Percentiles rank a stretch among this genome's conserved stretches.
phyloP scores from a whole-genome alignment of 2,797 vertebrate species.

The Sardinella longiceps region DNA sequence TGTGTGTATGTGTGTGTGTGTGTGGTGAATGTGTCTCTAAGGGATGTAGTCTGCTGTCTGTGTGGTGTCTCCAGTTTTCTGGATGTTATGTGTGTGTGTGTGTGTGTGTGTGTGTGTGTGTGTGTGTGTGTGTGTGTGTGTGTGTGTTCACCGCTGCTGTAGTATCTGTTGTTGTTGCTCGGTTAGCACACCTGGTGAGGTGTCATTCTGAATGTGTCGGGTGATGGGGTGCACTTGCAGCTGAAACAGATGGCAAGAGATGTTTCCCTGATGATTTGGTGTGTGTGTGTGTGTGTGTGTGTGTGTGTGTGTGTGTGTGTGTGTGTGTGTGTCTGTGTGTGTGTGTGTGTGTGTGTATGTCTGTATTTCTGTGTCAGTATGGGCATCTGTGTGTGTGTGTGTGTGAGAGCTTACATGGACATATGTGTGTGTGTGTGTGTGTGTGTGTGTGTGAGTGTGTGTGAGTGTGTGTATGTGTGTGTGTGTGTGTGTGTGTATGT shows the following conservation, averaged over 20 bases:
- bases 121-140: neutral
- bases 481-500: neutral
- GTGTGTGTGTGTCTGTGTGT: neutral
- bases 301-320: neutral
- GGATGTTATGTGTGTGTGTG: neutral
- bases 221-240: neutral
- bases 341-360: neutral
- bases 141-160: neutral
- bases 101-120: neutral
- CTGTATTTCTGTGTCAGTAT: neutral
- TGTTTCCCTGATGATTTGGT: neutral
- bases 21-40: neutral
- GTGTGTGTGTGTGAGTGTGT: neutral
- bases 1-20: neutral
- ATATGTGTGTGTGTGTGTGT: neutral
- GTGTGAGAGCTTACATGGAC: too few species aligned
- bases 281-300: conserved; percentile 4
- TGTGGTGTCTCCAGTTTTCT: neutral
- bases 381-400: neutral
- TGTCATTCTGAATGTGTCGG: conserved; percentile 11
- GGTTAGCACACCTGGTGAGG: neutral
- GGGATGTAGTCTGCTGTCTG: neutral
- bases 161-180: neutral
- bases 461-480: neutral
- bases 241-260: conserved; percentile 8